Evolutionary conservation across 2,797 vertebrate genomes (phyloP), one percentile per base, ranked within the genome.

Genomic region (Enteromius argenteus): DNA sequence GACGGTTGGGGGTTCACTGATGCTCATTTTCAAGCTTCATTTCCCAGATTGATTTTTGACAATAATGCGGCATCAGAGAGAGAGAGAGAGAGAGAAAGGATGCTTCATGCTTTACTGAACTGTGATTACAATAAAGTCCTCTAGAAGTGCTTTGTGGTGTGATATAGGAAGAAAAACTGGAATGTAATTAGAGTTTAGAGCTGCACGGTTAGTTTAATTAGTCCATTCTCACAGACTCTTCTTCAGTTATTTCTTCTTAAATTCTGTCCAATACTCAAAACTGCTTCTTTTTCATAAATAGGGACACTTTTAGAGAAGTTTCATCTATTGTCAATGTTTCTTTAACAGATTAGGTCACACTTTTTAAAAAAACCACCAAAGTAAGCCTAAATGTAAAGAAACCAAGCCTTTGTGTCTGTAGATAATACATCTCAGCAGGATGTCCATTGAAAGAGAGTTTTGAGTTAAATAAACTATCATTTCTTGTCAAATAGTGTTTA

Each of bases 21-120:
- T 83, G 81, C 75, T 73, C 60, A 76, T 19, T 85, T 85, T 81
- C 71, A 81, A 72, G 79, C 37, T 17, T 81, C 49, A 39, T 85
- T 62, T 80, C 60, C 74, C 71, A 68, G 60, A 85, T 67, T 75
- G 27, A 80, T 67, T 67, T 68, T 68, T 13, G 68, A 79, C 58
- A 71, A 66, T 21, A 71, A 66, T 21, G 30, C 13, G 5, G 4
- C 15, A 80, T 85, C 17, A 80, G 72, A 32, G 7, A 27, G 62
- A 46, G 35, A 46, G 62, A 46, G 35, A 46, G 39, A 35, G 66
- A 27, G 32, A 53, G 21, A 6, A 17, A 9, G 27, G 27, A 3
- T 19, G 14, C 71, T 71, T 46, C 51, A 60, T 42, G 23, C 3
- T 80, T 76, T 76, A 69, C n/a, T 60, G 68, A 75, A 76, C 19